These are phyloP conservation scores for Chymomyza procnemis DNA, from an alignment of 2,888 invertebrate species.

Conservation along the genomic window DNA sequence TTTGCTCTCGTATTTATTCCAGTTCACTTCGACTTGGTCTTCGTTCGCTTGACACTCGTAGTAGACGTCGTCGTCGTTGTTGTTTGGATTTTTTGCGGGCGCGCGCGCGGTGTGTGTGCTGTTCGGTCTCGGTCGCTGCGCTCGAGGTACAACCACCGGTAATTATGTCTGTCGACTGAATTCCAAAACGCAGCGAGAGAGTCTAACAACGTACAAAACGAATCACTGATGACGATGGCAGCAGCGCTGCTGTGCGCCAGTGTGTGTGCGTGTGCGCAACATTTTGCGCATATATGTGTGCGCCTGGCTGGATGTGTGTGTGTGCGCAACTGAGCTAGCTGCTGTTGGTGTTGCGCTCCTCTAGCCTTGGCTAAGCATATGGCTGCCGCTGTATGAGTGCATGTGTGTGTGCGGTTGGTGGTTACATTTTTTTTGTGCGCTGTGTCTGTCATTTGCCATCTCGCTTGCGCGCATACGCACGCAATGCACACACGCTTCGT, in stretches of 20 bases:
- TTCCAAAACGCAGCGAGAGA: constrained; percentile 77
- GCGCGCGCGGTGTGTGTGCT: constrained; percentile 17
- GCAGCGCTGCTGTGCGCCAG: constrained; percentile 12
- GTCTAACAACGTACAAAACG: constrained; percentile 69
- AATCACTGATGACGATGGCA: constrained; percentile 57
- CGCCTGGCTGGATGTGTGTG: background rate
- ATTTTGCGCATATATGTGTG: background rate
- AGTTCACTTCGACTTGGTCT: constrained; percentile 8
- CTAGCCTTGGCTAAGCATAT: background rate
- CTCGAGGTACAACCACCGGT: constrained; percentile 77
- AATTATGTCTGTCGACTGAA: constrained; percentile 78
- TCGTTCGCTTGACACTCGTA: background rate
- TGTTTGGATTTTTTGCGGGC: constrained; percentile 22
- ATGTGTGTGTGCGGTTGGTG: constrained; percentile 20
- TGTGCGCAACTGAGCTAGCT: background rate
- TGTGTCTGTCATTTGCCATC: constrained; percentile 33
- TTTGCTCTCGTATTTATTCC: constrained; percentile 16
- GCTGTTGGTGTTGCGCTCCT: constrained; percentile 3
- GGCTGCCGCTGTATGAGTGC: background rate
- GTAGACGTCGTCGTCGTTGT: constrained; percentile 1
- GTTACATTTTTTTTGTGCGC: constrained; percentile 37
- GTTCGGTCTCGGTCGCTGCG: constrained; percentile 54
- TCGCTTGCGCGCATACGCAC: constrained; percentile 28
- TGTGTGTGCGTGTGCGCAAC: background rate
- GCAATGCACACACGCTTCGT: background rate